A percentile compares a stretch with the other conserved stretches of the same genome.
These are phyloP conservation scores for Oreochromis grahami DNA, from an alignment of 2,797 vertebrate genomes.

Conservation along the genomic window DNA sequence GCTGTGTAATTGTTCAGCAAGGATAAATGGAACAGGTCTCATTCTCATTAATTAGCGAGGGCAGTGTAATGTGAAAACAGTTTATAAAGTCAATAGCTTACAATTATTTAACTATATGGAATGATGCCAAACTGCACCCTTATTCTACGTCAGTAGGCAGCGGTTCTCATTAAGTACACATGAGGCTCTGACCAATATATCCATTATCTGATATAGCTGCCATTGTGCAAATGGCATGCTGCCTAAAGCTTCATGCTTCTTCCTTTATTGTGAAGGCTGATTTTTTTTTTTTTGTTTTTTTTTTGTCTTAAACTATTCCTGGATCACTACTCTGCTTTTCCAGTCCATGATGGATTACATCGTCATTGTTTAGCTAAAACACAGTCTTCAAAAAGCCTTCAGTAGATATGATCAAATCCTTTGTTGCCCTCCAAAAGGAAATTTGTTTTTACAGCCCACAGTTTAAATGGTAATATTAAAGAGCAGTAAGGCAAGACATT, in stretches of 20 bases:
- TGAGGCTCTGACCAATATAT: neutral
- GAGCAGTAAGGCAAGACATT: neutral
- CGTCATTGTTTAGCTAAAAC: slow-evolving; percentile 39
- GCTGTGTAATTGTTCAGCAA: slow-evolving; percentile 48
- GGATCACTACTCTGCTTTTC: slow-evolving; percentile 10
- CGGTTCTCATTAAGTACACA: neutral
- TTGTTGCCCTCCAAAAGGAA: slow-evolving; percentile 27
- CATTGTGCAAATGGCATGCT: neutral
- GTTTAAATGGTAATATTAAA: slow-evolving; percentile 3
- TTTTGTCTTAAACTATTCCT: slow-evolving; percentile 38
- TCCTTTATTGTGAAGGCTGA: slow-evolving; percentile 29
- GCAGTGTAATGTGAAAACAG: slow-evolving; percentile 6
- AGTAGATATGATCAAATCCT: slow-evolving; percentile 26
- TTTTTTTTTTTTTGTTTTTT: neutral
- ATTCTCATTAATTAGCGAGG: slow-evolving; percentile 15
- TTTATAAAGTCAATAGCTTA: slow-evolving; percentile 5
- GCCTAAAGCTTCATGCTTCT: neutral
- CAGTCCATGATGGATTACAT: slow-evolving; percentile 42
- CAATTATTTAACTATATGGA: slow-evolving; percentile 2
- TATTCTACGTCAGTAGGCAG: neutral
- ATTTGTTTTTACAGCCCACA: slow-evolving; percentile 30
- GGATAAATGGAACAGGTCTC: slow-evolving; percentile 25
- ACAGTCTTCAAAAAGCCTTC: slow-evolving; percentile 21
- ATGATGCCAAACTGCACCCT: neutral
- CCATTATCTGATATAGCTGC: neutral